Conservation (phyloP, 2,888 invertebrate genomes). For the Matsumyia berberina region DNA sequence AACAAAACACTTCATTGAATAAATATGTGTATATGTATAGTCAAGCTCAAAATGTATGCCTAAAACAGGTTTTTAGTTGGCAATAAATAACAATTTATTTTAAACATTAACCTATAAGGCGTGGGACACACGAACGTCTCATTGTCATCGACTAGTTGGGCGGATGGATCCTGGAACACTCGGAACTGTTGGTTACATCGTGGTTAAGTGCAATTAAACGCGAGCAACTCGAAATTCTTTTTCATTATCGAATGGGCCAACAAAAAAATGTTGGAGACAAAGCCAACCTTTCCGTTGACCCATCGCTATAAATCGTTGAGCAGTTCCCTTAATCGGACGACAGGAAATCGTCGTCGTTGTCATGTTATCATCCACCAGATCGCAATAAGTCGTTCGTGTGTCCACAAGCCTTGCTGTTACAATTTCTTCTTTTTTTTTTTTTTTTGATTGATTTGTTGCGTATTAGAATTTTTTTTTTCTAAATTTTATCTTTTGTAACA, state of each 20-base stretch:
- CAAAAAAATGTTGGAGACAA: neutral
- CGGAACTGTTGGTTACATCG: neutral
- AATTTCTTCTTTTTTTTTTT: slow-evolving; percentile 24
- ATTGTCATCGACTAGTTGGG: neutral
- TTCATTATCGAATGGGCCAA: too few relatives aligned
- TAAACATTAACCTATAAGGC: slow-evolving; percentile 32
- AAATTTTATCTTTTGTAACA: slow-evolving; percentile 51
- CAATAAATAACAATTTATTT: slow-evolving; percentile 62
- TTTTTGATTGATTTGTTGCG: slow-evolving; percentile 22
- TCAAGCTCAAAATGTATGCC: slow-evolving; percentile 25
- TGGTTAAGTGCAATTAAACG: too few relatives aligned
- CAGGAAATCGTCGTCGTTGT: neutral
- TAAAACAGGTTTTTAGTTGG: slow-evolving; percentile 26
- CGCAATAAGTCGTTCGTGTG: slow-evolving; percentile 24
- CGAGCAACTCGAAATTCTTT: too few relatives aligned
- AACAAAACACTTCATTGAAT: slow-evolving; percentile 37
- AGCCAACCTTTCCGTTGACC: neutral
- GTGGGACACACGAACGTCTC: neutral
- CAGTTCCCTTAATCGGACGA: neutral
- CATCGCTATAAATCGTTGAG: neutral
- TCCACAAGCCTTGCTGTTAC: slow-evolving; percentile 26
- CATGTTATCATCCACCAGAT: neutral
- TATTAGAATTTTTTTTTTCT: slow-evolving; percentile 32
- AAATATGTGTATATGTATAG: slow-evolving; percentile 11
- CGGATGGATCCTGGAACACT: neutral